Base-by-base conservation (phyloP, 1,140 invertebrate species). In the Fopius arisanus region DNA sequence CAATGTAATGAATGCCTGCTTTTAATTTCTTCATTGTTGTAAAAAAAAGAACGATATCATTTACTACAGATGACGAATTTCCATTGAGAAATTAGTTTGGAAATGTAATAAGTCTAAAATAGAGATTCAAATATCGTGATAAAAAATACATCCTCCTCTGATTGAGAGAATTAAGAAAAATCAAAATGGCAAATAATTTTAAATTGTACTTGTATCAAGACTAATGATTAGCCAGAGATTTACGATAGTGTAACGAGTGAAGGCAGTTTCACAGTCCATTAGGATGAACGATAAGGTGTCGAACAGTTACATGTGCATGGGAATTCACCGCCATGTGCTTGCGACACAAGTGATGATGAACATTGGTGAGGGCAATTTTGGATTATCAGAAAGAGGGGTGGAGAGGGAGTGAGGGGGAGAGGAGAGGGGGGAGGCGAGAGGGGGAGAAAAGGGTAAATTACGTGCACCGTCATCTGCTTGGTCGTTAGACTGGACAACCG, bases 291-390 rank as follows among this genome's bases (percentile, higher is more conserved):
- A 28, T 23, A 59, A 59, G 54, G 54, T 59, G 54, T 59, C 54
- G 54, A 59, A 59, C 19, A 59, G 54, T 59, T 59, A 28, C 10
- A 59, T 26, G 54, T 59, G 54, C 81, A 85, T 86, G 85, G 84
- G 83, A 86, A 85, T 85, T 80, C 76, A 59, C 74, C 78, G 80
- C 81, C 85, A 86, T 85, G 80, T 85, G 84, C 76, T 71, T 37
- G 21, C 21, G 26, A 10, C 68, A 67, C 75, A 63, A 70, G 75
- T 63, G 66, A 75, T 74, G 40, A 26, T 26, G 41, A 54, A 40
- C 67, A 70, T 48, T 48, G 43, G 33, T 12, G 33, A 37, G 33
- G 33, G 31, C 33, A 48, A n/a, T n/a, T 70, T 73, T 79, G 74
- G 72, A 77, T 72, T 69, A 75, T 73, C 54, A 6, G 21, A 1